Evolutionary conservation across 2,888 invertebrate species (phyloP), one percentile per base, ranked within the genome.

Genomic region (Caenorhabditis zanzibari): DNA sequence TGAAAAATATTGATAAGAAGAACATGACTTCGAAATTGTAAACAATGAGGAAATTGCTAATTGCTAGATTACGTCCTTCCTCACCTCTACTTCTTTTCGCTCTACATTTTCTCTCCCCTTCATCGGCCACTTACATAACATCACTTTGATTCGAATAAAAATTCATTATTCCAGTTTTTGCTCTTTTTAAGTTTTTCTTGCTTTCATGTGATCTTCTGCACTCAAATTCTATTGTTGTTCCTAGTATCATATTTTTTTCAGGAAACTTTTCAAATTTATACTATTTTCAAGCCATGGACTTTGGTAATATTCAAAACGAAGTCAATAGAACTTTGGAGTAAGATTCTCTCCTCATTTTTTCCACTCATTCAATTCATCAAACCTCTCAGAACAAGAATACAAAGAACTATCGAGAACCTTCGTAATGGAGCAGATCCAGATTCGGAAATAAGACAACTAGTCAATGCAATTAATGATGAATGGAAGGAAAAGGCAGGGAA

Each of bases 1-100:
- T 85, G 19, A 54, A 58, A 26, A 41, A 44, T 22, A 59, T 19
- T 9, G 41, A 76, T 38, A 44, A 59, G 7, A 71, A 82, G n/a
- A 41, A 49, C n/a, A 66, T 52, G 58, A 22, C 49, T 1, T 68
- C 63, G 35, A 76, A 76, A 28, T 14, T 64, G 22, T 54, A 32
- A 76, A 41, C 24, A 41, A 35, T 52, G 38, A 73, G 41, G 19
- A 32, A n/a, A 19, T 63, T 63, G 63, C 69, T 69, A 41, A 69
- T 38, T 16, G 24, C 26, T 58, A 41, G 38, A 26, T 41, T 69
- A 24, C 3, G 54, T n/a, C 52, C 26, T 54, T 54, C 26, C 54
- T 54, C 54, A 26, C 14, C 26, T 12, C 14, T 24, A 2, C 26
- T 54, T 54, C 26, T 26, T 14, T 54, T 52, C 14, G 5, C 2